These are phyloP conservation scores for Rhabdophis nuchalis DNA, from an alignment of 2,797 vertebrate species.

Conservation along the genomic window DNA sequence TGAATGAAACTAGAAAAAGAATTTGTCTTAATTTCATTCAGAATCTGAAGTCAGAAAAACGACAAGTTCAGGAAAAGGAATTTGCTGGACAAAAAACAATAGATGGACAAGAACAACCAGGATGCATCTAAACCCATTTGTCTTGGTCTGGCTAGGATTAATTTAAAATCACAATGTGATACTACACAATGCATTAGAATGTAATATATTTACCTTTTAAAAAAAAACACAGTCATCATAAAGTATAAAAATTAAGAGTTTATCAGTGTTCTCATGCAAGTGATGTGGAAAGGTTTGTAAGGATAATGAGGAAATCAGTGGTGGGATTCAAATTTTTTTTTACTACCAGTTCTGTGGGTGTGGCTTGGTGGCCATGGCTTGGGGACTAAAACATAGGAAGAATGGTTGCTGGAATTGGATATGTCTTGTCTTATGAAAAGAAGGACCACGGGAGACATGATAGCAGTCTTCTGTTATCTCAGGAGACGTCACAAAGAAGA, in stretches of 20 bases:
- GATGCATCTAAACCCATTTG: neutral
- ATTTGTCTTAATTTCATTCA: slow-evolving; percentile 4
- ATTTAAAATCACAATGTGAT: neutral
- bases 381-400: too few relatives aligned
- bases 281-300: neutral
- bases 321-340: too few relatives aligned
- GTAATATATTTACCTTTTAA: neutral
- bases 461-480: too few relatives aligned
- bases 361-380: too few relatives aligned
- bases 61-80: neutral
- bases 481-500: too few relatives aligned
- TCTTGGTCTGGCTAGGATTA: neutral
- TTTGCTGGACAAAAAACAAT: neutral
- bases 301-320: neutral
- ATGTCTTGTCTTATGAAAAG: too few relatives aligned
- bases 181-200: neutral
- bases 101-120: neutral
- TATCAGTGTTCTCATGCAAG: neutral
- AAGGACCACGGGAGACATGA: too few relatives aligned
- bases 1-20: slow-evolving; percentile 15
- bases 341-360: too few relatives aligned
- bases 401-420: too few relatives aligned
- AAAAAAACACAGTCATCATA: neutral
- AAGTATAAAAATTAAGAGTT: neutral
- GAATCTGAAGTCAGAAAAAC: neutral